Evolutionary conservation across 2,113 vertebrate species (phyloP).

Genomic region (Nanger granti): DNA sequence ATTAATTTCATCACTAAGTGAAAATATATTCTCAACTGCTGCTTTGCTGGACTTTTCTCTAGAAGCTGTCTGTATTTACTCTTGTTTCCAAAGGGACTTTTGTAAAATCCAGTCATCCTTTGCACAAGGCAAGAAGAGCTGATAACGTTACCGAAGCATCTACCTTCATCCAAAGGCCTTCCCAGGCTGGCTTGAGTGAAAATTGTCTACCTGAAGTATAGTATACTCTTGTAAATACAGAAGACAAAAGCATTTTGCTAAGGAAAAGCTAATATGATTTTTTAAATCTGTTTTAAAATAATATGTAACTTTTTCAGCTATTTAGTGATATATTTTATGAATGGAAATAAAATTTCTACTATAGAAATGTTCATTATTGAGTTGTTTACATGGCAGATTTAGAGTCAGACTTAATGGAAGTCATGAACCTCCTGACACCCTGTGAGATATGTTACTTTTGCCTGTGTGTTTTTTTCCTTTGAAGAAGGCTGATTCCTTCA

Average conservation of each 20-base stretch:
- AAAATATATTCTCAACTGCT: conserved; percentile 46
- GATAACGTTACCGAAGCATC: neutral
- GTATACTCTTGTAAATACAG: conserved; percentile 63
- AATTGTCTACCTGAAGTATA: conserved; percentile 1
- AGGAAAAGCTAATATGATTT: conserved; percentile 66
- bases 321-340: conserved; percentile 73
- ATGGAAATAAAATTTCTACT: conserved; percentile 72
- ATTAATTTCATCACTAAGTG: conserved; percentile 43
- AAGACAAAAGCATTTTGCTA: conserved; percentile 64
- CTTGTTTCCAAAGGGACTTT: conserved; percentile 57
- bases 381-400: neutral
- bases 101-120: neutral
- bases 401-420: neutral
- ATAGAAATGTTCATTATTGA: conserved; percentile 17
- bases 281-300: conserved; percentile 69
- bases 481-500: neutral
- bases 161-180: neutral
- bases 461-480: neutral
- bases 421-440: neutral
- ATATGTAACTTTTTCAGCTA: conserved; percentile 70
- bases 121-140: neutral
- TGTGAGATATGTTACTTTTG: neutral
- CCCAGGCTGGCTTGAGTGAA: conserved; percentile 18
- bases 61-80: conserved; percentile 48
- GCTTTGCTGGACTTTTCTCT: conserved; percentile 54